Conservation (phyloP, 2,113 vertebrate genomes). For the Mesitornis unicolor region DNA sequence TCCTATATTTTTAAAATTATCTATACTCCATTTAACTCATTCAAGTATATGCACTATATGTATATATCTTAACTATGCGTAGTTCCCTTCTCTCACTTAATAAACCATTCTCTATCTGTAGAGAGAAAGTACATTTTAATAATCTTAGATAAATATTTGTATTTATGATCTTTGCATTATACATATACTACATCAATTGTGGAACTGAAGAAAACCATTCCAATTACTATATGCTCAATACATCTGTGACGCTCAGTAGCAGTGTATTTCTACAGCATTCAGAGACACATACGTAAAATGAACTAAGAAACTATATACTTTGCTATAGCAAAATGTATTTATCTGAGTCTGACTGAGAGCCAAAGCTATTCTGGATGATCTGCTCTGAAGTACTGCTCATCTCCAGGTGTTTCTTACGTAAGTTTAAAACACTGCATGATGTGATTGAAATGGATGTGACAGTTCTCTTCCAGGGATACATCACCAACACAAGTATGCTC, state of each 20-base stretch:
- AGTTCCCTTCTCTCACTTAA: background rate
- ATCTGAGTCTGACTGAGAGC: background rate
- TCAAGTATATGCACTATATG: background rate
- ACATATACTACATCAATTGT: background rate
- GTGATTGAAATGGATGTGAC: constrained; percentile 29
- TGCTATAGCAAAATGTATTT: background rate
- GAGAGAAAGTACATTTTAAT: background rate
- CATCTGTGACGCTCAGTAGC: background rate
- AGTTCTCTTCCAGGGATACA: background rate
- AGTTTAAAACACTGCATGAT: background rate
- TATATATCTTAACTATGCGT: background rate
- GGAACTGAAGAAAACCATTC: background rate
- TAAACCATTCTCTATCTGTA: background rate
- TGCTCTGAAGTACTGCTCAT: constrained; percentile 2
- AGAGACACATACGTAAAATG: background rate
- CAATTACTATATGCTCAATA: background rate
- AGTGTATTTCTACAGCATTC: background rate
- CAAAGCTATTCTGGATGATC: constrained; percentile 4
- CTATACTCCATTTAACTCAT: background rate
- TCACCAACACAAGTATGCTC: constrained; percentile 19
- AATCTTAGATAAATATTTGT: background rate
- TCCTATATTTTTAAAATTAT: background rate
- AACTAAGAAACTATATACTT: background rate
- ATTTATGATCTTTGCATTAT: background rate
- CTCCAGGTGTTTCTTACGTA: background rate